A percentile compares a stretch with the other conserved stretches of the same genome.
Evolutionary conservation across 30 jellyfish, hydroid and myxozoan genomes (phyloP).

Genomic region (Aurelia sp.): DNA sequence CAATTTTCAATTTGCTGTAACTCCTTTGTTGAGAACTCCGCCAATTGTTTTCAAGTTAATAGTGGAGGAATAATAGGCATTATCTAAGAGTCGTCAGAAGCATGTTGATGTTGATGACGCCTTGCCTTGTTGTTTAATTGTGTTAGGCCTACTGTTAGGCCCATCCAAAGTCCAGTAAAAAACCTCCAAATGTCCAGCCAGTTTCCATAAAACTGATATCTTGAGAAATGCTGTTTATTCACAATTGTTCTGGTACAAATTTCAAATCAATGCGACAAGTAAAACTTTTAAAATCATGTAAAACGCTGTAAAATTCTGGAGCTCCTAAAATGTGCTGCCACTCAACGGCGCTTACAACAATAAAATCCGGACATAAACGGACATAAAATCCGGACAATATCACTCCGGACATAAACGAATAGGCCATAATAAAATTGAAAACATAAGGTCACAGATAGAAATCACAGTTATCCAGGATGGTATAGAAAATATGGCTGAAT

Average conservation of each 20-base stretch:
- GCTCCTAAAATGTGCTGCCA: neutral
- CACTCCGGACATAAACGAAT: no score
- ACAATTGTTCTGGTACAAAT: neutral
- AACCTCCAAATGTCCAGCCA: conserved; percentile 2
- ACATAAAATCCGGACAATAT: no score
- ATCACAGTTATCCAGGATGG: no score
- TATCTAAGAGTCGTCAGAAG: conserved; percentile 9
- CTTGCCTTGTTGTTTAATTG: conserved; percentile 10
- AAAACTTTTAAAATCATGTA: neutral
- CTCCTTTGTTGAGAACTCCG: conserved; percentile 12
- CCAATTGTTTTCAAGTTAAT: conserved; percentile 10
- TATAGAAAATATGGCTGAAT: no score
- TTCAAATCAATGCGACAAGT: conserved; percentile 8
- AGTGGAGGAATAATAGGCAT: conserved; percentile 4
- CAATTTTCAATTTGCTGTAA: conserved; percentile 2
- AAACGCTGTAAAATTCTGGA: neutral
- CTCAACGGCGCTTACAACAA: conserved; percentile 21
- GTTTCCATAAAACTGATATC: conserved; percentile 2
- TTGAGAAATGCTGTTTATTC: neutral
- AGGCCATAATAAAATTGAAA: no score
- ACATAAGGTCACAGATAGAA: no score
- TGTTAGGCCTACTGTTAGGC: conserved; percentile 23
- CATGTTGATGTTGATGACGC: neutral
- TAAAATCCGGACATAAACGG: no score
- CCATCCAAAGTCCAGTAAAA: conserved; percentile 1